A percentile compares a stretch with the other conserved stretches of the same genome.
These are phyloP conservation scores for Myathropa florea DNA, from an alignment of 2,888 invertebrate genomes.

Conservation along the genomic window DNA sequence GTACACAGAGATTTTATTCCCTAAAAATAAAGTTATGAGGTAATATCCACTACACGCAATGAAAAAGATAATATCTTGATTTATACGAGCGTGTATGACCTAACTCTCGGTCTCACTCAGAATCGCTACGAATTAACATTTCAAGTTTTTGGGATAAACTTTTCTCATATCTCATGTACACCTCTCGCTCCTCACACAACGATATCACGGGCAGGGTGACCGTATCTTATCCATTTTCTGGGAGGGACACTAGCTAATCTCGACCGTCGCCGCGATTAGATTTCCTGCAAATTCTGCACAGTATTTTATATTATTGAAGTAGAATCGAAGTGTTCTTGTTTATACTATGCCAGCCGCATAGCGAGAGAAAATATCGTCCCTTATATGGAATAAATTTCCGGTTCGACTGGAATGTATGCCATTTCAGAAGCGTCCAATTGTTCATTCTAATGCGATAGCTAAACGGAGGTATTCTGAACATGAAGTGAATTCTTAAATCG, in stretches of 20 bases:
- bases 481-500: neutral
- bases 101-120: constrained; percentile 48
- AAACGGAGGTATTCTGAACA: neutral
- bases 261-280: constrained; percentile 21
- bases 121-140: constrained; percentile 24
- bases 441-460: neutral
- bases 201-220: neutral
- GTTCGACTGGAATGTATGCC: constrained; percentile 58
- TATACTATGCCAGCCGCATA: constrained; percentile 20
- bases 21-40: constrained; percentile 70
- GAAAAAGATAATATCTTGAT: constrained; percentile 44
- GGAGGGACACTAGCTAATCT: constrained; percentile 27
- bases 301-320: neutral
- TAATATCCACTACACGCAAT: constrained; percentile 53
- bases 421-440: neutral
- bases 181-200: neutral
- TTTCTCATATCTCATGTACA: neutral
- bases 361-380: constrained; percentile 59
- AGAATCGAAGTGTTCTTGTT: constrained; percentile 49
- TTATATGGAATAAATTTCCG: constrained; percentile 70
- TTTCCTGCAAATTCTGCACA: constrained; percentile 39
- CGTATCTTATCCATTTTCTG: constrained; percentile 36
- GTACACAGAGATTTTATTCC: constrained; percentile 9
- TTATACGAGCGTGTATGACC: constrained; percentile 51
- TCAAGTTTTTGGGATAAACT: constrained; percentile 9